phyloP scores from a whole-genome alignment of 1,140 invertebrate species.

The Drosophila prosaltans region DNA sequence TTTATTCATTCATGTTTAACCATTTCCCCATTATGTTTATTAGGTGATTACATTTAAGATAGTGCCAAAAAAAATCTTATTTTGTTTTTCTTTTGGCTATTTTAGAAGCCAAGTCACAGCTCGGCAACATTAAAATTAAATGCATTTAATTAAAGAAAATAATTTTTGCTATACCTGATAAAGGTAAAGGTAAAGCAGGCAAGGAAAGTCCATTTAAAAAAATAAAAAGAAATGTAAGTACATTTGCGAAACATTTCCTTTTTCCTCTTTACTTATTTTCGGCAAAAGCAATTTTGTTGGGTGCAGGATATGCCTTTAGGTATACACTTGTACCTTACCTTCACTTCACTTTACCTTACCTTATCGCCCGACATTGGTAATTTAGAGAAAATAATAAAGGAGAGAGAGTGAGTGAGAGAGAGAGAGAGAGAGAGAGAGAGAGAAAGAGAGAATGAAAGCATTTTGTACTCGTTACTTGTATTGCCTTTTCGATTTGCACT shows the following conservation, averaged over 20 bases:
- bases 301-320: slow-evolving; percentile 63
- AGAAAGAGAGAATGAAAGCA: slow-evolving; percentile 13
- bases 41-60: not conserved
- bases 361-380: slow-evolving; percentile 68
- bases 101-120: slow-evolving; percentile 41
- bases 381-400: slow-evolving; percentile 57
- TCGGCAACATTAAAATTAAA: slow-evolving; percentile 63
- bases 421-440: not conserved
- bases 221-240: slow-evolving; percentile 29
- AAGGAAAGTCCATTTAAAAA: slow-evolving; percentile 5
- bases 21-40: not conserved
- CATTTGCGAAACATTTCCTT: slow-evolving; percentile 53
- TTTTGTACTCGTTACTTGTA: slow-evolving; percentile 71
- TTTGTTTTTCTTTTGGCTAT: not conserved
- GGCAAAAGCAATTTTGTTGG: slow-evolving; percentile 31
- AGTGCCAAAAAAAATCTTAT: not conserved
- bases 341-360: slow-evolving; percentile 50
- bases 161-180: slow-evolving; percentile 49
- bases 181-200: not conserved
- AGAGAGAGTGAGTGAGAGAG: not conserved
- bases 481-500: slow-evolving; percentile 80
- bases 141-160: slow-evolving; percentile 74
- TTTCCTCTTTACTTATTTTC: slow-evolving; percentile 36
- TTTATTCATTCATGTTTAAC: too few species aligned
- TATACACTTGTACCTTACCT: slow-evolving; percentile 32